Evolutionary conservation across 2,113 vertebrate species (phyloP).

Genomic region (Lipotes vexillifer): DNA sequence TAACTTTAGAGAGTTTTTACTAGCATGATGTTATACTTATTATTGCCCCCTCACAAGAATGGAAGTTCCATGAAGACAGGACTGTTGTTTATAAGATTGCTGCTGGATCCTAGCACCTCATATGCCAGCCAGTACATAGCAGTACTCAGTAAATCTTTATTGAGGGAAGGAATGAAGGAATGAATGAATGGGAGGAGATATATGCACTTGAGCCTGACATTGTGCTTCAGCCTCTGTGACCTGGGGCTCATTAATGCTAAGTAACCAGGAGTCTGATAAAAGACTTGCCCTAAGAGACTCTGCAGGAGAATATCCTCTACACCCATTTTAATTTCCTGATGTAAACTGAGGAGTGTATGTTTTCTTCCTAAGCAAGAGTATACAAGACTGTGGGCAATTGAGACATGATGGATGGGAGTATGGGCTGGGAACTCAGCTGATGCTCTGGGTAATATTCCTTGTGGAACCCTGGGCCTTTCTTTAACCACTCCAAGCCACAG

Average conservation of each 20-base stretch:
- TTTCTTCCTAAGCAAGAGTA: neutral
- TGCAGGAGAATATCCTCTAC: neutral
- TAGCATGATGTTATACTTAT: neutral
- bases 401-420: neutral
- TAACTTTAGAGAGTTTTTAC: neutral
- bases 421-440: neutral
- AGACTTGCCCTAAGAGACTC: neutral
- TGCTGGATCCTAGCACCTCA: neutral
- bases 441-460: neutral
- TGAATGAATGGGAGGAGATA: neutral
- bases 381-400: neutral
- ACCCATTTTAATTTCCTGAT: neutral
- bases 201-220: neutral
- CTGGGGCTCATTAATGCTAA: neutral
- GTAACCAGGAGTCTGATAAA: neutral
- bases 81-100: neutral
- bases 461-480: too few relatives aligned
- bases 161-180: neutral
- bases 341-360: neutral
- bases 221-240: neutral
- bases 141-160: neutral
- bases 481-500: neutral
- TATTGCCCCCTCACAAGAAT: neutral
- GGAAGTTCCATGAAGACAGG: neutral
- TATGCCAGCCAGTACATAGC: neutral